Evolutionary conservation across 1,140 invertebrate genomes (phyloP), one percentile per base, ranked within the genome.

Genomic region (Nixonia krombeini): DNA sequence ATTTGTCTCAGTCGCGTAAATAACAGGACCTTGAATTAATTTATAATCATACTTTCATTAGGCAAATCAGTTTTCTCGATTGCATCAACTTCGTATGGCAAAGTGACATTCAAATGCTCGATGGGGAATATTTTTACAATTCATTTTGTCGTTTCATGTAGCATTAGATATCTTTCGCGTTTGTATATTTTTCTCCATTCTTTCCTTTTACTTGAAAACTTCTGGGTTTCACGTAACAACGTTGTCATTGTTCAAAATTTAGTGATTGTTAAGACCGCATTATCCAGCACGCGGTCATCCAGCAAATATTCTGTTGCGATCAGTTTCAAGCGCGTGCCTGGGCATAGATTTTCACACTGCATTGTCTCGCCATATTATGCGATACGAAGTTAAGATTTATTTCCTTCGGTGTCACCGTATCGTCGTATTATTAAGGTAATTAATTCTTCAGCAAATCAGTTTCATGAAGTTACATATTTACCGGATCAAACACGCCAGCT

Each of bases 321-420:
- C 49, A 53, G 53, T 55, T n/a, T 45, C 13, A 47, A 58, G 35
- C 42, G 53, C 53, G 62, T 55, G 63, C 47, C 25, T 50, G 17
- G 7, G 55, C 55, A 66, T 66, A 66, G 52, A 56, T 56, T 51
- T 46, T n/a, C n/a, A n/a, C n/a, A n/a, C n/a, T n/a, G n/a, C n/a
- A n/a, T n/a, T n/a, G n/a, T n/a, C n/a, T n/a, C n/a, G n/a, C n/a
- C n/a, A n/a, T n/a, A n/a, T n/a, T n/a, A n/a, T n/a, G n/a, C n/a
- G n/a, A n/a, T n/a, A n/a, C n/a, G n/a, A n/a, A 26, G 26, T 25
- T 37, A 37, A 50, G 40, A 57, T 41, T 50, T 51, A 37, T 59
- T 59, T 51, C 47, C 31, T n/a, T n/a, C n/a, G n/a, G n/a, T n/a
- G n/a, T n/a, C n/a, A n/a, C n/a, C n/a, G n/a, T n/a, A n/a, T n/a